Conservation (phyloP, 1,140 invertebrate species). For the Stratiolaelaps scimitus region DNA sequence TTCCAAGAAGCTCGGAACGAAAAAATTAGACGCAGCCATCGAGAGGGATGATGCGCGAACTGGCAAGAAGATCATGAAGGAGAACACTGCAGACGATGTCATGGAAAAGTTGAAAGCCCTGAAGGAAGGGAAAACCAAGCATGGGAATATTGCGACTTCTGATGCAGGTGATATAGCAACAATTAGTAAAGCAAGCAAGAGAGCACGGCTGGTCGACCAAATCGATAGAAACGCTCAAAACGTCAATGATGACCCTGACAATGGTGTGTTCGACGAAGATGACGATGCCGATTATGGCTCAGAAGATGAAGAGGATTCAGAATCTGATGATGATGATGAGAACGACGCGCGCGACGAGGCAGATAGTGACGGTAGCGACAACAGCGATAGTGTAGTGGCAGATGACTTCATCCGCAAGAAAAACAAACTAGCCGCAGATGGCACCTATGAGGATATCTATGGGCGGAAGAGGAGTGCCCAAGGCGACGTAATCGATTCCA, state of each 20-base stretch:
- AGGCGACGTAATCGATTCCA: slow-evolving; percentile 56
- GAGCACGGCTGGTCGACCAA: slow-evolving; percentile 27
- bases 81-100: slow-evolving; percentile 21
- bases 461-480: slow-evolving; percentile 64
- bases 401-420: slow-evolving; percentile 30
- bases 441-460: slow-evolving; percentile 81
- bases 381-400: slow-evolving; percentile 21
- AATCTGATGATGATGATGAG: slow-evolving; percentile 36
- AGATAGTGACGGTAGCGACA: slow-evolving; percentile 26
- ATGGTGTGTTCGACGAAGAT: slow-evolving; percentile 31
- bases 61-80: no score
- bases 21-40: slow-evolving; percentile 3
- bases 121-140: slow-evolving; percentile 37
- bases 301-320: slow-evolving; percentile 35
- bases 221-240: slow-evolving; percentile 31
- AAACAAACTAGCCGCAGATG: slow-evolving; percentile 36
- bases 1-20: background rate
- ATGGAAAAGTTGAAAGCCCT: slow-evolving; percentile 36
- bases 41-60: slow-evolving; percentile 30
- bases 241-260: slow-evolving; percentile 32
- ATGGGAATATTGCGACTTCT: slow-evolving; percentile 40
- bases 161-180: slow-evolving; percentile 44
- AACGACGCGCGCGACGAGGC: slow-evolving; percentile 25
- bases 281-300: slow-evolving; percentile 34
- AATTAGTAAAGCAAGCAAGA: slow-evolving; percentile 35